Evolutionary conservation across 2,888 invertebrate genomes (phyloP).

Genomic region (Pycnomerus fuliginosus): DNA sequence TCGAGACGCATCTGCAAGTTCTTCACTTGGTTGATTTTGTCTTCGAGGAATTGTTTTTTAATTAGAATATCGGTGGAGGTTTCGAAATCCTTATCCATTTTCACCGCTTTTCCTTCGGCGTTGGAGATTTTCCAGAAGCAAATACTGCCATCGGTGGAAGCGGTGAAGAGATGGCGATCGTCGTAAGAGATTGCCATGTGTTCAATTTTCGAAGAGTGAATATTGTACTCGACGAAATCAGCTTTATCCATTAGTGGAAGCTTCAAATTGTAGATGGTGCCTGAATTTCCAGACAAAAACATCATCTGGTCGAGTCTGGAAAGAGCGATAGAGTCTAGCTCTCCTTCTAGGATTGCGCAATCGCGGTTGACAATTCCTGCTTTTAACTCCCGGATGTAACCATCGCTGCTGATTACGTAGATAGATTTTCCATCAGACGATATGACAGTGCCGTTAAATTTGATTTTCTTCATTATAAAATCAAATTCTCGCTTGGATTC

Average conservation of each 20-base stretch:
- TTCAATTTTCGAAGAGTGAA: too few species aligned
- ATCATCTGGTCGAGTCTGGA: conserved; percentile 80
- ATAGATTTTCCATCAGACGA: conserved; percentile 66
- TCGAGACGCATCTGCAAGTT: conserved; percentile 71
- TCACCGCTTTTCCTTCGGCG: conserved; percentile 67
- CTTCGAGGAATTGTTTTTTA: conserved; percentile 72
- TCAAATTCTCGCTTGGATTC: conserved; percentile 73
- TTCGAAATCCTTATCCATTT: conserved; percentile 72
- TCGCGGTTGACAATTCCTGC: conserved; percentile 46
- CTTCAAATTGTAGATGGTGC: conserved; percentile 75
- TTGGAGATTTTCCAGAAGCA: conserved; percentile 83
- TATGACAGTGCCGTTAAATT: conserved; percentile 66
- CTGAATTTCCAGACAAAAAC: conserved; percentile 76
- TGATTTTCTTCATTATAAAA: conserved; percentile 77
- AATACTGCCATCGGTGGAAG: conserved; percentile 75
- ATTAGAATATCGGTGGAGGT: conserved; percentile 83
- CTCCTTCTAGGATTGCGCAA: conserved; percentile 28
- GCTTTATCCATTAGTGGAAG: conserved; percentile 70
- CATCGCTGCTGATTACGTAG: conserved; percentile 72
- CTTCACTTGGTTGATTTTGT: conserved; percentile 70
- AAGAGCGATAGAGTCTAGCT: conserved; percentile 63
- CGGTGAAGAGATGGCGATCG: conserved; percentile 73
- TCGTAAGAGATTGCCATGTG: conserved; percentile 74
- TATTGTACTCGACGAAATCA: conserved; percentile 55
- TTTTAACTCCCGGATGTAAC: conserved; percentile 49